These are phyloP conservation scores for Phocoena sinus DNA, from an alignment of 2,113 vertebrate species.

Conservation along the genomic window DNA sequence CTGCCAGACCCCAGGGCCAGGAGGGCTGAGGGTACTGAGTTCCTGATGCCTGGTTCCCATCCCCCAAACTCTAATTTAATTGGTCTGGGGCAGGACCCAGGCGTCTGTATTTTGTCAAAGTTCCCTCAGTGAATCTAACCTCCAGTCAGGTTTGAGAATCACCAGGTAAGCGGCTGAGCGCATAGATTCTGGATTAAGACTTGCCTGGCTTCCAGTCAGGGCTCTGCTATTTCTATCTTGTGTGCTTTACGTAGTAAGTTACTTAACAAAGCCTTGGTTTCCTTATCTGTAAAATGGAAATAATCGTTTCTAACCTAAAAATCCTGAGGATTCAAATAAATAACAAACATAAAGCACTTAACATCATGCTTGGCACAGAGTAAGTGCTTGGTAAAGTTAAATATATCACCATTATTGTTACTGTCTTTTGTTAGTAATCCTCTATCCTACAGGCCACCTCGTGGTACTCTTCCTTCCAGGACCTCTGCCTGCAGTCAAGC, in stretches of 20 bases:
- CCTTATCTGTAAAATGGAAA: neutral
- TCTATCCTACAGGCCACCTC: neutral
- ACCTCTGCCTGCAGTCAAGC: neutral
- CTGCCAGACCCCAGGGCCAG: neutral
- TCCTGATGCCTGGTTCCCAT: neutral
- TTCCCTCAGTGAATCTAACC: neutral
- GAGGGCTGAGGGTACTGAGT: neutral
- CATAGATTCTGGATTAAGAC: neutral
- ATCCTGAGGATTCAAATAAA: neutral
- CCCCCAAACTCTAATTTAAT: neutral
- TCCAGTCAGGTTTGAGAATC: neutral
- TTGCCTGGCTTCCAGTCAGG: neutral
- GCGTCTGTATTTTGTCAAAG: neutral
- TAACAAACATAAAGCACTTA: neutral
- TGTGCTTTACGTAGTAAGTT: neutral
- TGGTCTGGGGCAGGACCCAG: neutral
- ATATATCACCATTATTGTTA: fast-evolving
- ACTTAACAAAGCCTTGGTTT: neutral
- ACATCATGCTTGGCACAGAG: neutral
- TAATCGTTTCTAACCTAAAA: neutral
- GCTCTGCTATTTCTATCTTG: neutral
- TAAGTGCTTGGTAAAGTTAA: neutral
- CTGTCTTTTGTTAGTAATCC: neutral
- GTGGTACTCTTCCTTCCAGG: neutral
- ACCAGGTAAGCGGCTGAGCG: neutral